Evolutionary conservation across 1,140 invertebrate genomes (phyloP), one percentile per base, ranked within the genome.

Genomic region (Camponotus vicinus): DNA sequence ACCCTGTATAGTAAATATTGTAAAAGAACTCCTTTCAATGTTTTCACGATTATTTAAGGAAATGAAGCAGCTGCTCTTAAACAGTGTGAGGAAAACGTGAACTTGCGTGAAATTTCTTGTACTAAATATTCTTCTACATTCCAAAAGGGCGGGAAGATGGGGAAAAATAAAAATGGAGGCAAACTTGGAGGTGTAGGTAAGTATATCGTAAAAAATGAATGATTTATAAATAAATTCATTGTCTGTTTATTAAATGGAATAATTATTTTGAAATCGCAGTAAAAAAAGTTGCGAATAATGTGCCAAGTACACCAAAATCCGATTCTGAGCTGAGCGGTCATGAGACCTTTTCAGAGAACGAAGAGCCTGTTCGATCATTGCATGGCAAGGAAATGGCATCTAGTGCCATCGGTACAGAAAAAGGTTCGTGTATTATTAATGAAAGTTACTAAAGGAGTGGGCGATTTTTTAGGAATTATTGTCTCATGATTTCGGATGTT

Each of bases 381-480:
- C 5, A 37, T 37, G 2, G 37, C 37, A 61, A 61, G 27, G 27
- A 63, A 21, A 21, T 21, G 21, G 21, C 21, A 34, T 63, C 5
- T 63, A 34, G 32, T 37, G 6, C 5, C 32, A 34, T 63, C 13
- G 15, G 13, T 32, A 63, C 5, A 63, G 5, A 1, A 1, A 63
- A 34, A 63, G 11, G 32, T 37, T 63, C 13, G 13, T 63, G 13
- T 34, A 63, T 32, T 21, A 21, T 0, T 21, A 63, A 34, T 63
- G 1, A 18, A 1, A 34, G 61, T 63, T 34, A 37, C 37, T 37
- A 64, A 64, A 64, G 4, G 15, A 7, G 15, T 64, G n/a, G 32
- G 15, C 32, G 15, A 64, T 32, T 64, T 64, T 64, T 64, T 37
- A 64, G 15, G 61, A 63, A 15, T 63, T 63, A 63, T 63, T 63